phyloP scores from a whole-genome alignment of 1,140 invertebrate species.

The Myzus persicae region DNA sequence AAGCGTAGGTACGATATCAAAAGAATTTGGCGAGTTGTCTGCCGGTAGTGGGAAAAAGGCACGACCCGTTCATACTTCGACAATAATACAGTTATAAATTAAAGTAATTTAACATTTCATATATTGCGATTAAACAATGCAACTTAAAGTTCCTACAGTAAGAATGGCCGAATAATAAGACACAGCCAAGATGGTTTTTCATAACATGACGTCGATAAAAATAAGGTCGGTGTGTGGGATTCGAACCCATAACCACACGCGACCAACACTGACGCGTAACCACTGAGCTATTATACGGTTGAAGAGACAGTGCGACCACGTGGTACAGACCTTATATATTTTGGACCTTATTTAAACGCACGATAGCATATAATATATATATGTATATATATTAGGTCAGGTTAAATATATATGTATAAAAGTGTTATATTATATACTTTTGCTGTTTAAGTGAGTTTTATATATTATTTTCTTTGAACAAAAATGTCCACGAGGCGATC shows the following conservation, averaged over 20 bases:
- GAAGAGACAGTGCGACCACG: background rate
- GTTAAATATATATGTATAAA: background rate
- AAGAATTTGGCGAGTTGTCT: background rate
- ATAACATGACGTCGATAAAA: background rate
- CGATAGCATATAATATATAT: background rate
- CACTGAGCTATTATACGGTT: background rate
- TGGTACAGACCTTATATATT: background rate
- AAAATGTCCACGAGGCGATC: background rate
- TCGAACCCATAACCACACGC: background rate
- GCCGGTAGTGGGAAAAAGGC: no score
- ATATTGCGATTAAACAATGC: background rate
- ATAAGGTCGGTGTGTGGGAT: background rate
- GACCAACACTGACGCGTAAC: background rate
- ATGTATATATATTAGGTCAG: background rate
- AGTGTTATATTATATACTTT: background rate
- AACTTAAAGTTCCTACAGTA: background rate
- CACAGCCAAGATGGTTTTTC: background rate
- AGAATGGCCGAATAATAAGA: background rate
- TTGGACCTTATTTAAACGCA: background rate
- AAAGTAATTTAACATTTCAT: background rate
- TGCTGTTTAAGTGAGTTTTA: background rate
- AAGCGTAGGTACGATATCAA: background rate
- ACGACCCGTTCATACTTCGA: background rate
- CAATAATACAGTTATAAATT: background rate
- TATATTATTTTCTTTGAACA: slow-evolving; percentile 6